Conservation (phyloP, 1,140 invertebrate genomes). For the Notospermus geniculatus region DNA sequence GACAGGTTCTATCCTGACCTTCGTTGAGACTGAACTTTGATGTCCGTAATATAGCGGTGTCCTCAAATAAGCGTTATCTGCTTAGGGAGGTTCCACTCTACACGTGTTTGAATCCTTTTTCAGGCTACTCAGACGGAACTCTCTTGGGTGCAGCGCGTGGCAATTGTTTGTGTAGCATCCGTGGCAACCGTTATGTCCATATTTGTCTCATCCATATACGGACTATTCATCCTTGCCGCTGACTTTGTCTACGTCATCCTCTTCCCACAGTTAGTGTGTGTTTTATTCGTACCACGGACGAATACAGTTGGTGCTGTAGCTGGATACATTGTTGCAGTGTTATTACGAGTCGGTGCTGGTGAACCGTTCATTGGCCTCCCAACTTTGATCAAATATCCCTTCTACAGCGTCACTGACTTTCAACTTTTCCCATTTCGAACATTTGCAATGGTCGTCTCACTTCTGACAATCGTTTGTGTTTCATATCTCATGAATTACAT, state of each 20-base stretch:
- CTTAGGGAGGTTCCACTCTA: no score
- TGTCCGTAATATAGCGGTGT: background rate
- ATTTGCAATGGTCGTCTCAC: constrained; percentile 37
- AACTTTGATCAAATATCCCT: constrained; percentile 42
- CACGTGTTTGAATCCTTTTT: background rate
- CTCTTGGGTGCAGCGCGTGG: constrained; percentile 33
- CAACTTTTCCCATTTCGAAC: constrained; percentile 47
- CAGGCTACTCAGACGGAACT: constrained; percentile 44
- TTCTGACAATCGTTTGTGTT: constrained; percentile 28
- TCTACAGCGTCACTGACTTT: constrained; percentile 27
- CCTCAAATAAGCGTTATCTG: background rate
- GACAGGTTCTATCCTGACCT: background rate
- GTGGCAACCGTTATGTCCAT: constrained; percentile 40
- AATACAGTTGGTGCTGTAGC: constrained; percentile 36
- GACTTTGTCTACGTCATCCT: constrained; percentile 52
- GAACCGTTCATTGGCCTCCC: constrained; percentile 34
- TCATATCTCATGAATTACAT: constrained; percentile 29
- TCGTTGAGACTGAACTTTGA: background rate
- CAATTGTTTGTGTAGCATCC: constrained; percentile 35
- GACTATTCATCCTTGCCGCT: constrained; percentile 48
- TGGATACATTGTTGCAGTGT: constrained; percentile 34
- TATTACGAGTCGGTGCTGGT: constrained; percentile 46
- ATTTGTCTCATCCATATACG: constrained; percentile 41
- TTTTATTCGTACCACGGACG: constrained; percentile 35
- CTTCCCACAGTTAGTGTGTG: constrained; percentile 44